phyloP scores from a whole-genome alignment of 2,797 vertebrate genomes.

The Gymnopithys bicolor region DNA sequence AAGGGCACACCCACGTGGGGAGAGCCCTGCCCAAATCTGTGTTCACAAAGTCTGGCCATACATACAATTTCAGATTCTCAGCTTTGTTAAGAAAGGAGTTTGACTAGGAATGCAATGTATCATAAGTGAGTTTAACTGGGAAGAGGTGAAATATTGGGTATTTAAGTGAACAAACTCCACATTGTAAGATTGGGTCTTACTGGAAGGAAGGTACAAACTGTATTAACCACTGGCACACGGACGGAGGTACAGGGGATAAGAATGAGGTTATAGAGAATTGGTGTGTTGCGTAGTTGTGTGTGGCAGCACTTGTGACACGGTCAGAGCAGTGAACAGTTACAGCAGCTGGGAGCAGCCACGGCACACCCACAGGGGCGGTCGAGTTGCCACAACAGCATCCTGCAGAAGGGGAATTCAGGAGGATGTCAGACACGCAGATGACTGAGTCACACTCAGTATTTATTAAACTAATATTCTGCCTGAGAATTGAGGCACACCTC shows the following conservation, averaged over 20 bases:
- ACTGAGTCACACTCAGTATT: background rate
- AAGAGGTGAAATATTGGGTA: background rate
- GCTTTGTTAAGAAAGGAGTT: background rate
- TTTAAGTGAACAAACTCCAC: background rate
- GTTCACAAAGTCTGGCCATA: too few species aligned
- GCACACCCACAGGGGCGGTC: background rate
- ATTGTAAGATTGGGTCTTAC: background rate
- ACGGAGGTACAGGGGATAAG: background rate
- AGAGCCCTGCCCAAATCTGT: too few species aligned
- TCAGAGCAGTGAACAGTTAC: background rate
- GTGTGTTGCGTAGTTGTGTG: background rate
- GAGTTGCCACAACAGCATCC: background rate
- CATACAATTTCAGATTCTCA: background rate
- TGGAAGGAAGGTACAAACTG: background rate
- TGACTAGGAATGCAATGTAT: background rate
- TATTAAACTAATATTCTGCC: background rate
- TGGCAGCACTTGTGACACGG: background rate
- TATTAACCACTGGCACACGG: background rate
- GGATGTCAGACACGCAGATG: background rate
- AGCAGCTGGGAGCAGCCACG: background rate
- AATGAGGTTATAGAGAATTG: background rate
- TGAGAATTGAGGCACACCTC: background rate
- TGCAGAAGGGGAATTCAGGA: background rate
- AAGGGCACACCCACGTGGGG: too few species aligned
- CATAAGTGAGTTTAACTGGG: background rate